A percentile compares a stretch with the other conserved stretches of the same genome.
phyloP scores from a whole-genome alignment of 1,140 invertebrate genomes.

The Radopholus similis region DNA sequence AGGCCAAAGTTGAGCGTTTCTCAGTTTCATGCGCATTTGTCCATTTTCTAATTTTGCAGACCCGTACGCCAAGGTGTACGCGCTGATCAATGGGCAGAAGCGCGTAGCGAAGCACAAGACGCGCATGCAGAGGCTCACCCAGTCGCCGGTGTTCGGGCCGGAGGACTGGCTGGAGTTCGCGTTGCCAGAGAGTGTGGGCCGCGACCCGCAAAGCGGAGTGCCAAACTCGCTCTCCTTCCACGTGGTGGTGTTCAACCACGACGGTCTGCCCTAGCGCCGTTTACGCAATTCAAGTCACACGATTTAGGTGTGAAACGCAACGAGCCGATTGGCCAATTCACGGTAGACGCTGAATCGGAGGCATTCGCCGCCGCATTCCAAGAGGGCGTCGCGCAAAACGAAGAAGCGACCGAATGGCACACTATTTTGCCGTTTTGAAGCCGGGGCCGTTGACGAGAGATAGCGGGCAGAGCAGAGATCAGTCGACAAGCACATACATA shows the following conservation, averaged over 20 bases:
- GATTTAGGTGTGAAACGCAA: conserved; percentile 41
- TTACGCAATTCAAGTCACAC: background rate
- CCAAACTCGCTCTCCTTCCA: conserved; percentile 32
- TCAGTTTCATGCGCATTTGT: background rate
- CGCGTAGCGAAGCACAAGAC: conserved; percentile 98
- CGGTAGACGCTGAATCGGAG: conserved; percentile 14
- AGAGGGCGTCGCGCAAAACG: background rate
- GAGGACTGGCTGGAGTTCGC: conserved; percentile 80
- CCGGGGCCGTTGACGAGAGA: no score
- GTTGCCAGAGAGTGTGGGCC: conserved; percentile 56
- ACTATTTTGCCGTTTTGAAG: conserved; percentile 13
- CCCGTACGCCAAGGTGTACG: conserved; percentile 87
- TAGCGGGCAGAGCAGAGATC: no score
- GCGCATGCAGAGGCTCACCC: conserved; percentile 91
- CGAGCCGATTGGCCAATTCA: conserved; percentile 41
- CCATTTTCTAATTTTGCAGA: conserved; percentile 63
- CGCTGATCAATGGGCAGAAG: conserved; percentile 85
- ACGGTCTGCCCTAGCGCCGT: conserved; percentile 6
- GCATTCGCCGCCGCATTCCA: conserved; percentile 24
- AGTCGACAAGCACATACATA: no score
- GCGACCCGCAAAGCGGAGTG: background rate
- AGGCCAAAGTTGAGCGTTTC: no score
- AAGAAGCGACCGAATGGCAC: conserved; percentile 36
- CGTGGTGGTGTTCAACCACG: conserved; percentile 39
- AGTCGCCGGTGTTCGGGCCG: conserved; percentile 86